Percentiles rank a stretch among this genome's conserved stretches.
Evolutionary conservation across 2,888 invertebrate species (phyloP).

Genomic region (Elaeidobius kamerunicus): DNA sequence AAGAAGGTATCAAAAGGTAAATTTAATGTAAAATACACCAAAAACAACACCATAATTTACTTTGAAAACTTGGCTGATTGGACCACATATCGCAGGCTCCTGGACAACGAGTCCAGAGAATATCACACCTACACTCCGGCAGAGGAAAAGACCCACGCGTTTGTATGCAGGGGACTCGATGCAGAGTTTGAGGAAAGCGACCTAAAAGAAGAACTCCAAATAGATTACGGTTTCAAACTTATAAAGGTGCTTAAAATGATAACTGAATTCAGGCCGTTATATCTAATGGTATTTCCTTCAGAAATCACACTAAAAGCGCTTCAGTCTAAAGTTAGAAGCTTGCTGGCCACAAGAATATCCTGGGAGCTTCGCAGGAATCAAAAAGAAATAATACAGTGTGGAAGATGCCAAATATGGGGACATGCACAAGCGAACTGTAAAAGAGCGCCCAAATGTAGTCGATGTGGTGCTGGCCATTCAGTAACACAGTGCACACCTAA

Average conservation of each 20-base stretch:
- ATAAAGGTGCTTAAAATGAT: not conserved
- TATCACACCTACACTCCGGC: constrained; percentile 3
- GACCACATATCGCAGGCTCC: not conserved
- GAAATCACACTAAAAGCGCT: not conserved
- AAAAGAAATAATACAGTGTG: not conserved
- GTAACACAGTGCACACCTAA: not conserved
- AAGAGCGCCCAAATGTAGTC: no score
- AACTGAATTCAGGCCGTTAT: not conserved
- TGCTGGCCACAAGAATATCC: not conserved
- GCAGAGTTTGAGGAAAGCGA: no score
- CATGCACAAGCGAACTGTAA: not conserved
- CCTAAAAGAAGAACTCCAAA: not conserved
- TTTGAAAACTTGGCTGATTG: not conserved
- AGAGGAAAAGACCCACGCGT: not conserved
- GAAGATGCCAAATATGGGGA: not conserved
- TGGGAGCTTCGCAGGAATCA: not conserved
- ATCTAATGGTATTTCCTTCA: not conserved
- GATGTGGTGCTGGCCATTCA: not conserved
- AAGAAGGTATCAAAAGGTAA: not conserved
- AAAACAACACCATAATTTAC: not conserved
- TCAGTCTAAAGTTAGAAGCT: not conserved
- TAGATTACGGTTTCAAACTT: not conserved
- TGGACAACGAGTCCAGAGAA: not conserved
- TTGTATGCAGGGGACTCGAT: constrained; percentile 5
- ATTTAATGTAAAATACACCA: not conserved